Base-by-base conservation (phyloP, 2,113 vertebrate genomes). In the Arvicanthis niloticus region DNA sequence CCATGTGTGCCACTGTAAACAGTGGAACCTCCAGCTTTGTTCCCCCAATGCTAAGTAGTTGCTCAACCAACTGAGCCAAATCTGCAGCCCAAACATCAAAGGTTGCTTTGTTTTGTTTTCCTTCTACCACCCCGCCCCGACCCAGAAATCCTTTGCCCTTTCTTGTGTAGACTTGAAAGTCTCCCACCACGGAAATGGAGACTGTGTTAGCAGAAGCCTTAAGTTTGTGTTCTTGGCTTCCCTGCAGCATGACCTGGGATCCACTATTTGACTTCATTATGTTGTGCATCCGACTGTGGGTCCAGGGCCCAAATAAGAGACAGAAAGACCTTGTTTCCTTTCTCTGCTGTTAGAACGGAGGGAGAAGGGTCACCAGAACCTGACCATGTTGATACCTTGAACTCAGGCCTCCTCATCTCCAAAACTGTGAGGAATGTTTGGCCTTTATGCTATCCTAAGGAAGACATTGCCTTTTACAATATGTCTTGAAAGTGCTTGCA, bases 181-280 rank as follows among this genome's bases (percentile, higher is more conserved):
- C 94, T 93, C 40, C 53, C 37, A 58, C 37, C 37, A 60, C 8
- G 21, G 53, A 82, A 82, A 93, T 42, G 67, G 34, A 45, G 40
- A 3, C 70, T 73, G 51, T 22, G 80, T 21, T 45, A 73, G 26
- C 70, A 48, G 65, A 51, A 89, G 42, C 21, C 11, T 78, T 0
- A 6, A 75, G 34, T 96, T 78, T 75, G 80, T 89, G 87, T 80
- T 48, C 70, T 96, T 93, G 17, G 37, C 91, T 91, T 82, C 77
- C 85, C 67, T 86, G 34, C 53, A 53, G 37, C 17, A 11, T 89
- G 51, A 88, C 58, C 31, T 84, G 70, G 73, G 58, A 76, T 10
- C 53, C 89, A 26, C 48, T 78, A 40, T 51, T 88, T 67, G 75
- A 37, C 65, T 29, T 95, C n/a, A 53, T 78, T 56, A 56, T 60